phyloP scores from a whole-genome alignment of 2,888 invertebrate genomes.

The Pollenia griseotomentosa region DNA sequence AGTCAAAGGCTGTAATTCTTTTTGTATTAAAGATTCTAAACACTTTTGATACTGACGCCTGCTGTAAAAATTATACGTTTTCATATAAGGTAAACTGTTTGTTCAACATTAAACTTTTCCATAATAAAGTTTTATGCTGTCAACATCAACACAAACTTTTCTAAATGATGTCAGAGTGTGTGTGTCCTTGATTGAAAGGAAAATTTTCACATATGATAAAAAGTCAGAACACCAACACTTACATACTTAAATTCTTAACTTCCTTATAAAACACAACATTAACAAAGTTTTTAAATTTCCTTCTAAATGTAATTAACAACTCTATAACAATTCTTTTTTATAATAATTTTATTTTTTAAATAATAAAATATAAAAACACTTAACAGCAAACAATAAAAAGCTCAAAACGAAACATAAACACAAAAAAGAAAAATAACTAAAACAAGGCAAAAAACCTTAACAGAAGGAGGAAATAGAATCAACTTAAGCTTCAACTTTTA shows the following conservation, averaged over 20 bases:
- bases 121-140: background rate
- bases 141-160: background rate
- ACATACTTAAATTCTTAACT: background rate
- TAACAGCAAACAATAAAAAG: conserved; percentile 61
- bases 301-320: conserved; percentile 44
- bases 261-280: background rate
- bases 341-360: conserved; percentile 32
- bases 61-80: too few relatives aligned
- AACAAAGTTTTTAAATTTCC: conserved; percentile 43
- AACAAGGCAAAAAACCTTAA: background rate
- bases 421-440: conserved; percentile 5
- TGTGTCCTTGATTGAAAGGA: background rate
- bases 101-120: too few relatives aligned
- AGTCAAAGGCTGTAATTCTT: too few relatives aligned
- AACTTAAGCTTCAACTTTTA: conserved; percentile 69
- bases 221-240: background rate
- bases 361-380: conserved; percentile 64
- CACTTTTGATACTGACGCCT: too few relatives aligned
- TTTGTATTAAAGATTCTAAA: too few relatives aligned
- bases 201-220: background rate
- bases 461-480: conserved; percentile 49
- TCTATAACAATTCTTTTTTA: conserved; percentile 16
- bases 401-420: conserved; percentile 32
- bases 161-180: background rate
- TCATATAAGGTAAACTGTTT: too few relatives aligned